Evolutionary conservation across 2,888 invertebrate species (phyloP), one percentile per base, ranked within the genome.

Genomic region (Polyommatus icarus): DNA sequence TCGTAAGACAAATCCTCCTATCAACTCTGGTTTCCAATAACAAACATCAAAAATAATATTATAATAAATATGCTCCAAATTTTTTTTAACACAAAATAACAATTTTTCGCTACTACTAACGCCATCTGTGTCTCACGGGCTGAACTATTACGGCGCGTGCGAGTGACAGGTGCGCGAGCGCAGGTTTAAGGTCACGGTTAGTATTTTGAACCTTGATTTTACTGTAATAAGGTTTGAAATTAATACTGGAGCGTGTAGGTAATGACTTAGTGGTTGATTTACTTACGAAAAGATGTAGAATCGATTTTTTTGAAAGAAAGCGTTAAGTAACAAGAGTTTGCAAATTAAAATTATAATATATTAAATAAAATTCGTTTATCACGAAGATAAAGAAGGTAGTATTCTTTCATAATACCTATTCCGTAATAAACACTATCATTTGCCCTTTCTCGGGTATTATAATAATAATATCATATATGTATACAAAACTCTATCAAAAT

Each of bases 71-170:
- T 40, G 20, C n/a, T n/a, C 12, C 10, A 46, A 40, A 6, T 7
- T 36, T 36, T 46, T 46, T 15, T 8, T 15, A 20, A 6, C 3
- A 46, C n/a, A n/a, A 75, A 20, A 24, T n/a, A n/a, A 72, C 20
- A 12, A 3, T 1, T 20, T 32, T 79, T 79, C 36, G 82, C 71
- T 78, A 88, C 91, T 12, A 24, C 79, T 85, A 87, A 73, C 89
- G 90, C 90, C 91, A 91, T 88, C 91, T 91, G 76, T 83, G 79
- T 78, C 4, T 24, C 24, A 1, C 8, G 5, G 78, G 20, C 54
- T 50, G 89, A 89, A 91, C 88, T 83, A 80, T 84, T 80, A 83
- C 79, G 85, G 82, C 78, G 83, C 46, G 80, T 83, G 81, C 84
- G 85, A 84, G 83, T 86, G 85, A 87, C 84, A 83, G 83, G 82